phyloP scores from a whole-genome alignment of 2,797 vertebrate species.

The Lindbergichthys nudifrons region DNA sequence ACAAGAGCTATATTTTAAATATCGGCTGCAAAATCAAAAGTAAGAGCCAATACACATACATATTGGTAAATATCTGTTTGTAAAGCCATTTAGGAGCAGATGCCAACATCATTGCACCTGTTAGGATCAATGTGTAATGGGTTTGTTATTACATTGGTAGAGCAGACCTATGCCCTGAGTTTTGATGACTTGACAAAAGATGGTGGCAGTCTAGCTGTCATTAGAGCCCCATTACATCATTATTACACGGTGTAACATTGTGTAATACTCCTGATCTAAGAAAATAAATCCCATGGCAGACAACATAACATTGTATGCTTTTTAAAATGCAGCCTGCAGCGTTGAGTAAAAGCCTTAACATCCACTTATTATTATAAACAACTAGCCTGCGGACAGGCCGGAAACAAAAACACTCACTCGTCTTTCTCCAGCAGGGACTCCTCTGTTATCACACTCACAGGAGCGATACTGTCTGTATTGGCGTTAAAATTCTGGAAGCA shows the following conservation, averaged over 20 bases:
- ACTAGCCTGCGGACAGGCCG: conserved; percentile 13
- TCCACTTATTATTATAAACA: neutral
- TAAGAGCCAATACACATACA: neutral
- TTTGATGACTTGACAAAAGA: conserved; percentile 10
- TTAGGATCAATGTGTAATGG: neutral
- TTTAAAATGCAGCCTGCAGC: neutral
- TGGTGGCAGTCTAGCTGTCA: conserved; percentile 24
- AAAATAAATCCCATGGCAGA: neutral
- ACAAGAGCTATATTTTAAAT: neutral
- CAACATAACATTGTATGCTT: neutral
- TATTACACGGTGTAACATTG: neutral
- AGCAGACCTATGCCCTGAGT: neutral
- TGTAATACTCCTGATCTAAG: neutral
- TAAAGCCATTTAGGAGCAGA: neutral
- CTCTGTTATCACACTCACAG: conserved; percentile 86
- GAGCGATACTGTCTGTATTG: conserved; percentile 76
- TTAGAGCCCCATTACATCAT: neutral
- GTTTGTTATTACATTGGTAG: neutral
- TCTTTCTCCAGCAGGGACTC: conserved; percentile 88
- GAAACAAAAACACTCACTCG: conserved; percentile 86
- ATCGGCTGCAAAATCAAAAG: neutral
- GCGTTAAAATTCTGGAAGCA: conserved; percentile 85
- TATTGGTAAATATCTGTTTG: conserved; percentile 1
- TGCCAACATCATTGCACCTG: conserved; percentile 4
- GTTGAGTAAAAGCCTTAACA: neutral